phyloP scores from a whole-genome alignment of 2,888 invertebrate species.

The Heteromyza rotundicornis region DNA sequence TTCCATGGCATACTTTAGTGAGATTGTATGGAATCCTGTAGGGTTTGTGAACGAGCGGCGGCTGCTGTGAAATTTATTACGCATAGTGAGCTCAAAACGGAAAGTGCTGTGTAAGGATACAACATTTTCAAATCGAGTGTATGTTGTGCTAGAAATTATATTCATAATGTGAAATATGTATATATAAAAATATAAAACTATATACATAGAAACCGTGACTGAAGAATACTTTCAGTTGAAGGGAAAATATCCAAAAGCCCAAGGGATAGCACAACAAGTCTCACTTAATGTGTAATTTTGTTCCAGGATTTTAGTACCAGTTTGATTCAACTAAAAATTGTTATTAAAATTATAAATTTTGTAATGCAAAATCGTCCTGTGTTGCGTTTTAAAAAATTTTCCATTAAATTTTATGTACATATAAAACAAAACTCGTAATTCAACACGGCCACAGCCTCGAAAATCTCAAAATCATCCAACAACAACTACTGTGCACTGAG shows the following conservation, averaged over 20 bases:
- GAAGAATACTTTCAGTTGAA: slow-evolving; percentile 9
- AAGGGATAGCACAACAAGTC: no score
- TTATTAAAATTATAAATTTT: no score
- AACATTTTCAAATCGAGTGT: no score
- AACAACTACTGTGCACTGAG: background rate
- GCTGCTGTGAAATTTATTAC: slow-evolving; percentile 43
- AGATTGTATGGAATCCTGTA: slow-evolving; percentile 23
- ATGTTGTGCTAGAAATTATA: no score
- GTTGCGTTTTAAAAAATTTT: background rate
- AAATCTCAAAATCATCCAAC: slow-evolving; percentile 1
- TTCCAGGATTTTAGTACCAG: no score
- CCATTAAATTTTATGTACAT: slow-evolving; percentile 19
- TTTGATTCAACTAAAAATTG: no score
- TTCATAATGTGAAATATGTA: no score
- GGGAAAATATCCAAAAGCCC: slow-evolving; percentile 23
- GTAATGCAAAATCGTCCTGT: no score
- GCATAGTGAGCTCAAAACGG: slow-evolving; percentile 32
- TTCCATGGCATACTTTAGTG: background rate
- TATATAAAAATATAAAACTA: no score
- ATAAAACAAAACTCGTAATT: background rate
- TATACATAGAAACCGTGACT: background rate
- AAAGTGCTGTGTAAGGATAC: slow-evolving; percentile 14
- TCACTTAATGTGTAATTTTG: no score
- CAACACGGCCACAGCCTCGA: slow-evolving; percentile 25
- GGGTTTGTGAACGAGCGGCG: slow-evolving; percentile 31